Evolutionary conservation across 2,888 invertebrate genomes (phyloP).

Genomic region (Xestia rhomboidea): DNA sequence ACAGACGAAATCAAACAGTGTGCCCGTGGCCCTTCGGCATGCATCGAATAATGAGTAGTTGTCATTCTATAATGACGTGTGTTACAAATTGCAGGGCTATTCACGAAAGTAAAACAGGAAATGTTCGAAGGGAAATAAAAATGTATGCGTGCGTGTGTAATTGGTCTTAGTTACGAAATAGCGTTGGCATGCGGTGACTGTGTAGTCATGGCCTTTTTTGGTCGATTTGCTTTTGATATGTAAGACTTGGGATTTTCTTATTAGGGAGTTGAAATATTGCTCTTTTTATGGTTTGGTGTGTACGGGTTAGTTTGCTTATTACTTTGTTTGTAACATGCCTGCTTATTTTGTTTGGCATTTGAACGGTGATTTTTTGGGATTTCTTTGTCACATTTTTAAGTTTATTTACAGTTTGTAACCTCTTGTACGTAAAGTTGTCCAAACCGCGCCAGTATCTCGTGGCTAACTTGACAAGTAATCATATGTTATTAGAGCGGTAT

Average conservation of each 20-base stretch:
- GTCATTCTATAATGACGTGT: constrained; percentile 73
- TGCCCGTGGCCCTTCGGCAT: constrained; percentile 60
- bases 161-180: constrained; percentile 67
- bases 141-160: constrained; percentile 68
- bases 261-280: constrained; percentile 34
- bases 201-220: constrained; percentile 39
- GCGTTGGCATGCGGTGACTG: constrained; percentile 53
- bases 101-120: constrained; percentile 71
- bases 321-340: background rate
- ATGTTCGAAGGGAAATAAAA: constrained; percentile 66
- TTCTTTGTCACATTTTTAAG: background rate
- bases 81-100: constrained; percentile 76
- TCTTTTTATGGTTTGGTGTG: constrained; percentile 31
- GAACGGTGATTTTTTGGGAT: background rate
- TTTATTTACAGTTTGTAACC: background rate
- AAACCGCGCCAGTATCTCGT: background rate
- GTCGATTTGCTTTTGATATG: constrained; percentile 42
- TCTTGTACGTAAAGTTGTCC: background rate
- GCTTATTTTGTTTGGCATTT: background rate
- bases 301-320: background rate
- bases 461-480: constrained; percentile 35
- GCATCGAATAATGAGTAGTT: constrained; percentile 73
- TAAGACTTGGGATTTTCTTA: constrained; percentile 29
- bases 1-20: constrained; percentile 56
- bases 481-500: constrained; percentile 33